Conservation (phyloP, 2,888 invertebrate genomes). For the Dryococelus australis region DNA sequence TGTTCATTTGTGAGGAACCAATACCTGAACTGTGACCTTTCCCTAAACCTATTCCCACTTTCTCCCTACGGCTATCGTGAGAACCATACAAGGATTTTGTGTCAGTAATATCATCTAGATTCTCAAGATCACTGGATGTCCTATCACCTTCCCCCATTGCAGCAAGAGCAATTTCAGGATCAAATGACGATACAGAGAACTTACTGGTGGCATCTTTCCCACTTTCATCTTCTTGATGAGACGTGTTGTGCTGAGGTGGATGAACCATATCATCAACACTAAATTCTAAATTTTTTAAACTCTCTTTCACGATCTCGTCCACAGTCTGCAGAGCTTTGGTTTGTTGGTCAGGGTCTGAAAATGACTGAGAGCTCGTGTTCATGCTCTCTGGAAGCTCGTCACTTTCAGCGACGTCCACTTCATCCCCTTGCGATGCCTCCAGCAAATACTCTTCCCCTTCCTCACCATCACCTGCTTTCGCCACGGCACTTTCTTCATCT, state of each 20-base stretch:
- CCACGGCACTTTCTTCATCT: not conserved
- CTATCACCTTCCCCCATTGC: slow-evolving; percentile 38
- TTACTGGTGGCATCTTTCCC: not conserved
- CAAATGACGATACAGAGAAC: slow-evolving; percentile 28
- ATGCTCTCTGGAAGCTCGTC: not conserved
- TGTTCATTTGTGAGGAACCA: not conserved
- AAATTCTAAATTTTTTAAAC: slow-evolving; percentile 40
- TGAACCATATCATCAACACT: slow-evolving; percentile 1
- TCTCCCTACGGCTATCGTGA: not conserved
- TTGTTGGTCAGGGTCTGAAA: slow-evolving; percentile 33
- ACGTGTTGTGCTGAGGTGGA: not conserved
- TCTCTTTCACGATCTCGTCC: slow-evolving; percentile 44
- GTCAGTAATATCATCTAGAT: not conserved
- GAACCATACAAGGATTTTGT: not conserved
- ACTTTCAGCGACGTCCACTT: slow-evolving; percentile 6
- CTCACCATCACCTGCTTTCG: not conserved
- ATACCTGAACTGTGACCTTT: not conserved
- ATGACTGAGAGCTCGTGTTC: slow-evolving; percentile 19
- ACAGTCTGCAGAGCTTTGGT: slow-evolving; percentile 37
- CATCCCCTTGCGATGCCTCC: not conserved
- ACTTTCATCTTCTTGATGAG: not conserved
- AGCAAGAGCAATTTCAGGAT: slow-evolving; percentile 38
- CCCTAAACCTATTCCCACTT: not conserved
- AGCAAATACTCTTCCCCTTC: not conserved
- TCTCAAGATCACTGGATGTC: not conserved